These are phyloP conservation scores for Iphiclides podalirius DNA, from an alignment of 2,888 invertebrate genomes.

Conservation along the genomic window DNA sequence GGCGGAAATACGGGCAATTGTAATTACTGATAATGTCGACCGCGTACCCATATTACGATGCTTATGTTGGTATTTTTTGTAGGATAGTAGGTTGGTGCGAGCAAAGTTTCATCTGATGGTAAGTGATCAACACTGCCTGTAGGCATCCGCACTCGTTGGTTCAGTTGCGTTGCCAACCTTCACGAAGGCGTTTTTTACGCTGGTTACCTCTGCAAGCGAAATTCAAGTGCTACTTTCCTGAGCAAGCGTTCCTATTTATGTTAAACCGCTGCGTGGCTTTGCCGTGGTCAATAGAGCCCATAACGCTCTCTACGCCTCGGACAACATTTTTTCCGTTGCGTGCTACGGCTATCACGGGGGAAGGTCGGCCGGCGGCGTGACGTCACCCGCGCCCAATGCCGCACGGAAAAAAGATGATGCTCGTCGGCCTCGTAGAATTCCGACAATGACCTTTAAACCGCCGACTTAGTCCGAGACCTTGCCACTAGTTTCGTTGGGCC, in stretches of 20 bases:
- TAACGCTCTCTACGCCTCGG: neutral
- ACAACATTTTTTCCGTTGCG: conserved; percentile 5
- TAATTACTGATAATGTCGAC: neutral
- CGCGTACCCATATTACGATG: neutral
- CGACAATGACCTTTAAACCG: conserved; percentile 69
- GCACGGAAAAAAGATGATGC: conserved; percentile 31
- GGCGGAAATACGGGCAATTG: neutral
- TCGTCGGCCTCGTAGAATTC: conserved; percentile 30
- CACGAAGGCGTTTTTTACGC: no score
- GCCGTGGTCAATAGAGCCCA: no score
- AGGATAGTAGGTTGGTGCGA: no score
- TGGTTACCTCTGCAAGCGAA: no score
- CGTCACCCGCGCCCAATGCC: conserved; percentile 30
- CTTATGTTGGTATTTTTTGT: neutral
- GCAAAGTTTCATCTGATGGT: no score
- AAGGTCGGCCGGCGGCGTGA: conserved; percentile 12
- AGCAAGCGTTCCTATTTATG: no score
- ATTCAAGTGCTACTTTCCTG: no score
- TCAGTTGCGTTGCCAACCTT: no score
- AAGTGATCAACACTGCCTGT: no score
- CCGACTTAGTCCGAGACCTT: conserved; percentile 58
- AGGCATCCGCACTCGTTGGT: no score
- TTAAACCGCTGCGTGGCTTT: no score
- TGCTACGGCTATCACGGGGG: neutral
- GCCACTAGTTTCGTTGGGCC: conserved; percentile 46